Percentiles rank a stretch among this genome's conserved stretches.
Conservation (phyloP, 2,113 vertebrate species). For the Hypomesus transpacificus region DNA sequence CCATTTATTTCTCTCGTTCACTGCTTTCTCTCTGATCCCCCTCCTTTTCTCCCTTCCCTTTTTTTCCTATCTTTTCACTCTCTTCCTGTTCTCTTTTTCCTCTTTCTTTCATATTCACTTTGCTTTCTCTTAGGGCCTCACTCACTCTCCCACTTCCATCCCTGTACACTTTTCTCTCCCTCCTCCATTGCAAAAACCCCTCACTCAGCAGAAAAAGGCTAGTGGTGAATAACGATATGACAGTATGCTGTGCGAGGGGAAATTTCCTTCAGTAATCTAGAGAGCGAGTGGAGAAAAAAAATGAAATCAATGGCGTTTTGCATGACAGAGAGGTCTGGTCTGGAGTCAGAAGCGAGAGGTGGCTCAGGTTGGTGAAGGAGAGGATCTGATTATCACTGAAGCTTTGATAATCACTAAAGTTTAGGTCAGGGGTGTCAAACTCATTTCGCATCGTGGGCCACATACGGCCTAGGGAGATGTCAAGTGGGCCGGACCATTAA, state of each 20-base stretch:
- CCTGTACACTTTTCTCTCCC: neutral
- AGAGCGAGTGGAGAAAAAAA: slow-evolving; percentile 17
- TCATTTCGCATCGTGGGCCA: too few relatives aligned
- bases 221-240: slow-evolving; percentile 3
- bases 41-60: neutral
- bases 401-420: neutral
- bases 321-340: slow-evolving; percentile 9
- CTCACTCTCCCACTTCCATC: neutral
- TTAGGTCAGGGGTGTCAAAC: too few relatives aligned
- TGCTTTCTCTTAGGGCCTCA: neutral
- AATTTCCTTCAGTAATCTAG: slow-evolving; percentile 31
- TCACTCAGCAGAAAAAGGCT: slow-evolving; percentile 27
- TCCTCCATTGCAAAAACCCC: slow-evolving; percentile 3
- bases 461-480: too few relatives aligned
- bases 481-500: too few relatives aligned
- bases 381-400: neutral
- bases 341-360: neutral
- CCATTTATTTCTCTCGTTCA: neutral
- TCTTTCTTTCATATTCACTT: neutral
- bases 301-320: slow-evolving; percentile 27
- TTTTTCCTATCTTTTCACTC: neutral
- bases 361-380: neutral
- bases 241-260: slow-evolving; percentile 29
- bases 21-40: slow-evolving; percentile 3
- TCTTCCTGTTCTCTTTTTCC: neutral